These are phyloP conservation scores for Antigone vipio DNA, from an alignment of 2,113 vertebrate genomes.

Conservation along the genomic window DNA sequence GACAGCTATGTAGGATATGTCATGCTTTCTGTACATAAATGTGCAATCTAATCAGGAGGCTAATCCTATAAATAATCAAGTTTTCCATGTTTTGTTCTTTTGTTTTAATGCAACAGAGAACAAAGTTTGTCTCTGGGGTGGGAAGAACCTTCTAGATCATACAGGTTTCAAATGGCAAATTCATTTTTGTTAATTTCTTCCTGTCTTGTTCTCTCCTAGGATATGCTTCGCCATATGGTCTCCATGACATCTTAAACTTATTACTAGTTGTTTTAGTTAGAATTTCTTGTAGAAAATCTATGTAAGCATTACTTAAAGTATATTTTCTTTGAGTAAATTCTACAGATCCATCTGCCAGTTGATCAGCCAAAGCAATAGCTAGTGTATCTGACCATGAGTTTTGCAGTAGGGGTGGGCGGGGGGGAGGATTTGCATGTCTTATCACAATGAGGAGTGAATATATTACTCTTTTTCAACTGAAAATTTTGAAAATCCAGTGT, in stretches of 20 bases:
- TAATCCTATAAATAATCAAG: not conserved
- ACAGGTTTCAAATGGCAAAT: not conserved
- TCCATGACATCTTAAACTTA: not conserved
- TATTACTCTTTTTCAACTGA: not conserved
- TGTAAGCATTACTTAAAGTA: not conserved
- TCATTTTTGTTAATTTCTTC: not conserved
- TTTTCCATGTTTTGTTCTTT: not conserved
- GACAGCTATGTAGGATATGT: not conserved
- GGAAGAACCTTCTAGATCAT: not conserved
- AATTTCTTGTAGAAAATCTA: not conserved
- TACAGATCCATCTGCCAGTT: not conserved
- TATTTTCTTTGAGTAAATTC: not conserved
- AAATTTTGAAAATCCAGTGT: not conserved
- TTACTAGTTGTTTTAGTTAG: not conserved
- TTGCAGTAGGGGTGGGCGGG: not conserved
- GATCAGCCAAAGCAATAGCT: not conserved
- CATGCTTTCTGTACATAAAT: not conserved
- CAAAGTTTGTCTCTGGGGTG: not conserved
- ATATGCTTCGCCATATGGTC: not conserved
- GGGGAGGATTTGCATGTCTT: fast-evolving
- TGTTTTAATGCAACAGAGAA: not conserved
- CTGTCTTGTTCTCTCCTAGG: not conserved
- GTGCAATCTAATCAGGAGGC: not conserved
- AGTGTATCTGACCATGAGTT: not conserved
- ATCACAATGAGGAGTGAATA: not conserved